Evolutionary conservation across 2,888 invertebrate genomes (phyloP), one percentile per base, ranked within the genome.

Genomic region (Rhagonycha lutea): DNA sequence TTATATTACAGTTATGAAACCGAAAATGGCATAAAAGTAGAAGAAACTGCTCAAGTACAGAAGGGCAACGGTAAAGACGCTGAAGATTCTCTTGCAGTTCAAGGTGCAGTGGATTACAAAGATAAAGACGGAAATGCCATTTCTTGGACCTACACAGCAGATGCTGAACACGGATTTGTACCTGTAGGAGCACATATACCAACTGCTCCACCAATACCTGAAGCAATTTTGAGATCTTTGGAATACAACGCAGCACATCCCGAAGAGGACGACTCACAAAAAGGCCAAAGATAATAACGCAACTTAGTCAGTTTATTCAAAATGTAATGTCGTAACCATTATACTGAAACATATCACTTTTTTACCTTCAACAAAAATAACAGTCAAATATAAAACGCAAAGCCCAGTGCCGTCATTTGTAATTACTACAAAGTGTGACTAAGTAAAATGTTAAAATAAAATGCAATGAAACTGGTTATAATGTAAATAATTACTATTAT

Each of bases 11-110:
- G 95, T 85, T 95, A 92, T 84, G 95, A 95, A 89, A 92, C 95
- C 18, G 94, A 93, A 75, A 95, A 95, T 84, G 94, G 94, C 74
- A 95, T 95, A 75, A 93, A 94, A 85, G 94, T 93, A 1, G 92
- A 95, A 85, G 95, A 95, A 88, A 91, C 92, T 14, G 95, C 95
- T 14, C 92, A 93, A 26, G 86, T 95, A 82, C 95, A 95, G 88
- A 93, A 93, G 84, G 92, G 93, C 9, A 90, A 90, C 70, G 90
- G 92, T 69, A 90, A 94, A 0, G 93, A 94, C 79, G 88, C 90
- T 4, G 90, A 90, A 79, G 92, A 93, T 85, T 93, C 92, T 14
- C 91, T 93, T 73, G 89, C 92, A 14, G 92, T 92, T 3, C 90
- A 91, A 82, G 94, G 94, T 24, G 91, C 91, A 0, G 92, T 89